A percentile compares a stretch with the other conserved stretches of the same genome.
Conservation (phyloP, 2,797 vertebrate genomes). For the Clarias laeviceps region DNA sequence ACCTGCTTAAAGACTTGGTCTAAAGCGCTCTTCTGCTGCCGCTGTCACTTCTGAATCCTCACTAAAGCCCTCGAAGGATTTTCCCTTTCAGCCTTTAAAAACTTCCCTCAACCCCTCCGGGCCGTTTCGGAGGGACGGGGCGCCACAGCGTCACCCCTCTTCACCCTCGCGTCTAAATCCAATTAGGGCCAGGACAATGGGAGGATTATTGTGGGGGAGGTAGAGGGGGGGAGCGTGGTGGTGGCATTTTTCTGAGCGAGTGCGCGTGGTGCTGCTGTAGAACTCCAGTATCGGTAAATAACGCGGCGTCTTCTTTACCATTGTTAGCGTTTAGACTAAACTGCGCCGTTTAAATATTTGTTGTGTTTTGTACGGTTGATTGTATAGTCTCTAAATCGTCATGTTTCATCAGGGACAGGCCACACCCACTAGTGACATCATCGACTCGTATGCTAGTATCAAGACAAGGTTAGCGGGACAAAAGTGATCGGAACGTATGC, state of each 20-base stretch:
- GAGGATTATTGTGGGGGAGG: conserved; percentile 90
- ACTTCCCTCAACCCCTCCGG: conserved; percentile 60
- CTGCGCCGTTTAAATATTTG: no score
- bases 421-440: not conserved
- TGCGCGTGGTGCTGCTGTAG: not conserved
- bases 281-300: not conserved
- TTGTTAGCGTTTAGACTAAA: not conserved
- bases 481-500: not conserved
- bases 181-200: conserved; percentile 97
- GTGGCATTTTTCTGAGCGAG: conserved; percentile 79
- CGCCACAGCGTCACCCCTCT: conserved; percentile 56
- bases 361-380: not conserved
- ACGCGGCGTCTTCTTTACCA: not conserved
- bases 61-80: conserved; percentile 77
- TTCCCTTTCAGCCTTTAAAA: conserved; percentile 77
- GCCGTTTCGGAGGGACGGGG: conserved; percentile 40
- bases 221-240: conserved; percentile 55
- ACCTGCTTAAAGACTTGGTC: conserved; percentile 80
- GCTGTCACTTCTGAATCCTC: conserved; percentile 83
- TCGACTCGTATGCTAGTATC: not conserved
- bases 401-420: not conserved
- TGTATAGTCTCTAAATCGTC: not conserved
- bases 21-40: conserved; percentile 81
- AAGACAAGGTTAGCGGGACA: not conserved
- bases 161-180: conserved; percentile 80